phyloP scores from a whole-genome alignment of 2,888 invertebrate species.

The Limnephilus auricula region DNA sequence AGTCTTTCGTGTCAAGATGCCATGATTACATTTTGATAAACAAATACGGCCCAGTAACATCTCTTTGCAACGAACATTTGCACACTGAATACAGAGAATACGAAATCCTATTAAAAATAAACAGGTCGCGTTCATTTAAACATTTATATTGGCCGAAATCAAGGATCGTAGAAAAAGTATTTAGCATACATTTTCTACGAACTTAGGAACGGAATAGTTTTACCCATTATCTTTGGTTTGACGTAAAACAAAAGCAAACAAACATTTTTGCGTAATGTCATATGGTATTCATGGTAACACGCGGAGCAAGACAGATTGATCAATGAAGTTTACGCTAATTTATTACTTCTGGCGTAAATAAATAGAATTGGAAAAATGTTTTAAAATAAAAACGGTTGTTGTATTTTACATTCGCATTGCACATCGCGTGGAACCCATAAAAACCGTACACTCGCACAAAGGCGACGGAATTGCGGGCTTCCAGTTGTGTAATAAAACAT shows the following conservation, averaged over 20 bases:
- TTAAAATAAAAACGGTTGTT: not conserved
- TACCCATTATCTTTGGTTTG: too few relatives aligned
- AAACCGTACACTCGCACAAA: not conserved
- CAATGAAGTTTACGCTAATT: not conserved
- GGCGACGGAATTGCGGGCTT: not conserved
- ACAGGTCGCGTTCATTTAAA: not conserved
- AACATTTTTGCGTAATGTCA: not conserved
- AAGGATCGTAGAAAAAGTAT: too few relatives aligned
- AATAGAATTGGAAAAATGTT: not conserved
- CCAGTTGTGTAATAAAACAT: slow-evolving; percentile 50
- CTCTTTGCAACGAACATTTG: slow-evolving; percentile 25
- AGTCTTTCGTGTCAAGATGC: slow-evolving; percentile 45
- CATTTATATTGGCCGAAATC: not conserved
- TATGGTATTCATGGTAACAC: not conserved
- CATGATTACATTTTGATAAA: slow-evolving; percentile 37
- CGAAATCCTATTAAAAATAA: not conserved
- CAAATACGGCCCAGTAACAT: slow-evolving; percentile 41
- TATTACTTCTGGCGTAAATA: not conserved
- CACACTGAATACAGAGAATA: not conserved
- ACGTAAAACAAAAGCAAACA: not conserved
- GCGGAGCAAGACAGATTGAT: not conserved
- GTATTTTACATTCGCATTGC: not conserved
- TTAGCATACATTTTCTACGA: too few relatives aligned
- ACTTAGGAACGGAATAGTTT: too few relatives aligned
- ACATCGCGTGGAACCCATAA: not conserved